phyloP scores from a whole-genome alignment of 2,888 invertebrate genomes.

The Rotaria sp. region DNA sequence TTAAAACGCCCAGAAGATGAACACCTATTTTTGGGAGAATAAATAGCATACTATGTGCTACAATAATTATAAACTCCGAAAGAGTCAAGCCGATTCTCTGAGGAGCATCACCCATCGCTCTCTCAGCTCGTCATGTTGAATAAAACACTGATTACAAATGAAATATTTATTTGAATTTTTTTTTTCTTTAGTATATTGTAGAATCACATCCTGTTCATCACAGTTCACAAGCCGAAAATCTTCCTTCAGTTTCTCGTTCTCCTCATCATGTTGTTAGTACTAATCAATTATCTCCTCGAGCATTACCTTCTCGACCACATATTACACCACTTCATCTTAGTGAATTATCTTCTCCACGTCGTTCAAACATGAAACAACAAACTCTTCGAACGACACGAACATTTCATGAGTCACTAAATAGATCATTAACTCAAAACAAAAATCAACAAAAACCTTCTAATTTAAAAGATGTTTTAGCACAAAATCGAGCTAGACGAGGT shows the following conservation, averaged over 20 bases:
- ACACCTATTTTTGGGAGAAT: too few species aligned
- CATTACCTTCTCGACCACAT: too few species aligned
- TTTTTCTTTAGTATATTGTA: neutral
- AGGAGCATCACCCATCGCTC: too few species aligned
- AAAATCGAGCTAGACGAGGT: slow-evolving; percentile 7
- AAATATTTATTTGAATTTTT: neutral
- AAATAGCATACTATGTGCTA: too few species aligned
- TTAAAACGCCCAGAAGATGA: too few species aligned
- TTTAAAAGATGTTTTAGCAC: neutral
- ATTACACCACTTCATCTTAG: neutral
- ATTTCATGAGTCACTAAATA: neutral
- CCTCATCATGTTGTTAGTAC: neutral
- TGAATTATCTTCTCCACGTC: neutral
- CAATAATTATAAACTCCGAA: too few species aligned
- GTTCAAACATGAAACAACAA: neutral
- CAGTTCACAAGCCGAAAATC: neutral
- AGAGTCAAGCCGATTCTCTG: too few species aligned
- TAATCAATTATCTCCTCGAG: too few species aligned
- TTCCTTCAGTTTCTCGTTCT: neutral
- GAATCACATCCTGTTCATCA: neutral
- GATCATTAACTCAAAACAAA: neutral
- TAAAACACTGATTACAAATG: too few species aligned
- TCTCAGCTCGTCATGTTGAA: too few species aligned
- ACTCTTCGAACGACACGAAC: neutral
- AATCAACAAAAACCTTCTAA: neutral